Base-by-base conservation (phyloP, 2,888 invertebrate genomes). In the Pseudococcus jackbeardsleyi region DNA sequence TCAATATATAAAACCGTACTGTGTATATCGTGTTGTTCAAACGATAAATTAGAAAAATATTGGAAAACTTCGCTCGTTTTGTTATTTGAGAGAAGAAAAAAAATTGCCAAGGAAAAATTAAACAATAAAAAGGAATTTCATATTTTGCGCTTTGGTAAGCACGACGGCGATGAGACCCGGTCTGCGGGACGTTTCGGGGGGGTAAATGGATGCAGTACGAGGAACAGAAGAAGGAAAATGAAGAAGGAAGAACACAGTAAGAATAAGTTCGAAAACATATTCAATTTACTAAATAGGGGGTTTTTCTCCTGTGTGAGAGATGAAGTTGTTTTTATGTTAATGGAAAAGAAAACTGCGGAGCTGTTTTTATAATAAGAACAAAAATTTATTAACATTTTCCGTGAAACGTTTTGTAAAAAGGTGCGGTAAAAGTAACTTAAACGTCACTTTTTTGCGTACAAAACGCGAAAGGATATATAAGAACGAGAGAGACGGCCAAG, bases 311-410 rank as follows among this genome's bases (percentile, higher is more conserved):
- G 86, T 46, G 79, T 39, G 48, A 26, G 72, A 72, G 72, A 86
- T 86, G 77, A 77, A 86, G 86, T 86, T 86, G 77, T 86, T 86
- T 86, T 86, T 86, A 86, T 86, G 86, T 72, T 86, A 86, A 86
- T 86, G 86, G 77, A 86, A 86, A 86, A 86, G 86, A 86, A 86
- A 86, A 86, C 86, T 86, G 72, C 86, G 77, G 48, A 86, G 86
- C 86, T 68, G 77, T 86, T 86, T 86, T 86, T 72, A 86, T 86
- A 72, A 86, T 86, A 86, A 86, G 86, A 86, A 77, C 86, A 86
- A 72, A 86, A 86, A 86, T 86, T 86, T 86, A 86, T 86, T 86
- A 86, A 86, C 86, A 48, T 86, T 86, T 86, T 86, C 77, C 46
- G 85, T 33, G 64, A 85, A 85, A 85, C 85, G 64, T 85, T 85